These are phyloP conservation scores for Ianthella basta DNA, from an alignment of 37 sponge, comb jelly and placozoan genomes.

Conservation along the genomic window DNA sequence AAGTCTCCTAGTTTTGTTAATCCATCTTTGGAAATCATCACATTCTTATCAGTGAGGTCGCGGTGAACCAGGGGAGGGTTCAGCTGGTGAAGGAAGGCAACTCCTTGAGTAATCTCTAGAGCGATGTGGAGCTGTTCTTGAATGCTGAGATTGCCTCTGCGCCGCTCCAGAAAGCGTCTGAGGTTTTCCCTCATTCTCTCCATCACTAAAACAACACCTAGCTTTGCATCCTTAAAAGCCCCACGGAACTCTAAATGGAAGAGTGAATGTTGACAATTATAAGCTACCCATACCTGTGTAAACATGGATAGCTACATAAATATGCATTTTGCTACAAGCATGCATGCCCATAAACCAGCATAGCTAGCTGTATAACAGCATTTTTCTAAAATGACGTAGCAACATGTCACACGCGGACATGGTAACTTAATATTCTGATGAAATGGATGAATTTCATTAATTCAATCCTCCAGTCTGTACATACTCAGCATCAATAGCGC, in stretches of 20 bases:
- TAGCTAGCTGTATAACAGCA: too few species aligned
- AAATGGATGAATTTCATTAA: too few species aligned
- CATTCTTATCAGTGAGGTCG: slow-evolving; percentile 4
- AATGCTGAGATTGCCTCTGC: background rate
- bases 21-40: background rate
- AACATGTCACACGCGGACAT: too few species aligned
- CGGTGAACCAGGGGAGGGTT: background rate
- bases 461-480: too few species aligned
- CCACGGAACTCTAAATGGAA: background rate
- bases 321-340: too few species aligned
- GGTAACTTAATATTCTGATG: too few species aligned
- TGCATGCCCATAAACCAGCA: too few species aligned
- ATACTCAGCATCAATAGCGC: too few species aligned
- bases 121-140: background rate
- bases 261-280: too few species aligned
- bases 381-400: too few species aligned
- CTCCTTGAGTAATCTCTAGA: background rate
- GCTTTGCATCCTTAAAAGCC: background rate
- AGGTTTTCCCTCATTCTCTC: background rate
- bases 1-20: background rate
- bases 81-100: background rate
- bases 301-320: too few species aligned
- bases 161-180: background rate
- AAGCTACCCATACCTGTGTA: too few species aligned
- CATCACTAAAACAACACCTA: background rate